Evolutionary conservation across 2,113 vertebrate genomes (phyloP), one percentile per base, ranked within the genome.

Genomic region (Chrysochloris asiatica): DNA sequence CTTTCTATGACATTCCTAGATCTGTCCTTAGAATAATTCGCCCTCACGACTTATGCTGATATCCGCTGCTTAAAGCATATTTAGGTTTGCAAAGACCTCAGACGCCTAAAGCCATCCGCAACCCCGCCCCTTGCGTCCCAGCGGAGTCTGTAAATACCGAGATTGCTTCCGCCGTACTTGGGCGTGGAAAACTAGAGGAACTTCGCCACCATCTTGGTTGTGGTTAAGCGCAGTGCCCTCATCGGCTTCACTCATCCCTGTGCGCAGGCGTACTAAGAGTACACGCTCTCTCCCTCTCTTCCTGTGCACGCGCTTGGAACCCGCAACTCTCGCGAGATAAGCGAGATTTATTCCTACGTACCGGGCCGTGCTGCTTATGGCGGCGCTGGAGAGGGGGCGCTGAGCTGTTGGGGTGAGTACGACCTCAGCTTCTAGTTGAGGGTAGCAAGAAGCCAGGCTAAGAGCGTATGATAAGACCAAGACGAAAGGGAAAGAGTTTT

Each of bases 381-480:
- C 99, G 99, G 99, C 99, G 99, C 99, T 99, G 99, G 99, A 99
- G 98, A 99, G 98, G 98, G 99, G 99, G 98, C 99, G 99, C 98
- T 99, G 99, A 99, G 99, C 99, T 99, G 99, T 99, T 99, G 99
- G 99, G 99, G 99, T 99, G 97, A 99, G 99, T 99, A 98, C 97
- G 97, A 92, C 33, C 78, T 88, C 72, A 16, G 88, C 82, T 73
- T 43, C 67, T 7, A 71, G 0, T 3, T 56, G n/a, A 36, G 12
- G 81, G 2, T 54, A 61, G 45, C 17, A 73, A 33, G n/a, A 4
- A 38, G 48, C 59, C 85, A 71, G 76, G 30, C 21, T 73, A 80
- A 71, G 76, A 47, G 72, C 50, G 8, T 65, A 52, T 41, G 90
- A 94, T 43, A 73, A 95, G 75, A 69, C 59, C 28, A 82, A 75